Base-by-base conservation (phyloP, 2,888 invertebrate genomes). In the Netelia fuscicornis region DNA sequence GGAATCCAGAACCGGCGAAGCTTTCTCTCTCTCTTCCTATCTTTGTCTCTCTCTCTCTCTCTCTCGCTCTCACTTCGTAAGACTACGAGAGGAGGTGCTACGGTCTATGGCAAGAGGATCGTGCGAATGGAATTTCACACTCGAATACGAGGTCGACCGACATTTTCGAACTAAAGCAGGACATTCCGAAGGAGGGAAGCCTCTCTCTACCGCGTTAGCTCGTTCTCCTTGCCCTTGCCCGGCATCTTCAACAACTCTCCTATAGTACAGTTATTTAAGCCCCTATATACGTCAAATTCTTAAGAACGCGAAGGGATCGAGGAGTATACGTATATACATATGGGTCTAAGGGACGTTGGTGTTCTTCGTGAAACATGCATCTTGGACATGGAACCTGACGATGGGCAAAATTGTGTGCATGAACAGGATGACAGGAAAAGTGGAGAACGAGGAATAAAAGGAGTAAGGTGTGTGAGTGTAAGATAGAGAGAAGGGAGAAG, bases 91-190 rank as follows among this genome's bases (percentile, higher is more conserved):
- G 48, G 60, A 74, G 17, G 76, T 42, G 67, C 65, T 23, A 81
- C 54, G 62, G 64, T 20, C 54, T 62, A 75, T n/a, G 20, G 77
- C 62, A 72, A 58, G 84, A 76, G 72, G 72, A 74, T 81, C 68
- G 81, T 75, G 83, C 77, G 80, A 87, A 84, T 85, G 87, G 87
- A 87, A 87, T 87, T 87, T 87, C 87, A 83, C 87, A 87, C 86
- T 87, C 83, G 79, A 85, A 84, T 86, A 84, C 85, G 77, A 83
- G 82, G 83, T 83, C 86, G 72, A 85, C 86, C 86, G 85, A 87
- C 87, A 87, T 87, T 87, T 80, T 83, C 86, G 72, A 85, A 87
- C 83, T 87, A 86, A 87, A 87, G 85, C 85, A 79, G 83, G 84
- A 87, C 87, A 87, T 87, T 87, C 87, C 87, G 65, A 58, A 86